Evolutionary conservation across 2,113 vertebrate genomes (phyloP), one percentile per base, ranked within the genome.

Genomic region (Oryzias celebensis): DNA sequence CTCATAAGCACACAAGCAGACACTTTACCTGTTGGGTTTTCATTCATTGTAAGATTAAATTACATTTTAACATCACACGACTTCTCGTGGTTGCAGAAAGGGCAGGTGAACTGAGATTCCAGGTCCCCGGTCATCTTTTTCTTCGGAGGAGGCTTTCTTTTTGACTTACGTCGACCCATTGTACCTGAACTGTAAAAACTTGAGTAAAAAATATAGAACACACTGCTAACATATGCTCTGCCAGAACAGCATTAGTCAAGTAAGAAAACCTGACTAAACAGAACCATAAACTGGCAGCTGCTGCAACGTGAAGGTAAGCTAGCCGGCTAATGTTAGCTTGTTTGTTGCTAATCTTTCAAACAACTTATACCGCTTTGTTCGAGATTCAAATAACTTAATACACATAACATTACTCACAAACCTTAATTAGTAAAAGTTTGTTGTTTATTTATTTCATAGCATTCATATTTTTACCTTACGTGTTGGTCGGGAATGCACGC

Each of bases 31-130:
- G 36, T 10, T 23, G 4, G 1, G 0, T n/a, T 26, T 18, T 10
- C 5, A 17, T 0, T n/a, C 0, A 4, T 2, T 2, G 12, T 8
- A 7, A 7, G n/a, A 5, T 4, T 44, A 17, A 7, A 0, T 55
- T 90, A 97, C 96, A 97, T 97, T 85, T 96, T 96, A 44, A 97
- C 96, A 0, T 97, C 96, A 48, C 96, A 97, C 2, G 96, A 96
- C 71, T 96, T 96, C 85, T 97, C 96, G 65, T 97, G 95, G 78
- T 97, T 97, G 80, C 95, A 97, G 87, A 97, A 97, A 0, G 95
- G 95, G 78, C 95, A 97, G 43, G 95, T 96, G 54, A 97, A 97
- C 87, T 96, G 95, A 17, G 91, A 92, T 48, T 95, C 95, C 77
- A 96, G 78, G 45, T 94, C 94, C n/a, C 95, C 95, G 0, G 95